Percentiles rank a stretch among this genome's conserved stretches.
Conservation (phyloP, 2,113 vertebrate genomes). For the Thamnaconus septentrionalis region DNA sequence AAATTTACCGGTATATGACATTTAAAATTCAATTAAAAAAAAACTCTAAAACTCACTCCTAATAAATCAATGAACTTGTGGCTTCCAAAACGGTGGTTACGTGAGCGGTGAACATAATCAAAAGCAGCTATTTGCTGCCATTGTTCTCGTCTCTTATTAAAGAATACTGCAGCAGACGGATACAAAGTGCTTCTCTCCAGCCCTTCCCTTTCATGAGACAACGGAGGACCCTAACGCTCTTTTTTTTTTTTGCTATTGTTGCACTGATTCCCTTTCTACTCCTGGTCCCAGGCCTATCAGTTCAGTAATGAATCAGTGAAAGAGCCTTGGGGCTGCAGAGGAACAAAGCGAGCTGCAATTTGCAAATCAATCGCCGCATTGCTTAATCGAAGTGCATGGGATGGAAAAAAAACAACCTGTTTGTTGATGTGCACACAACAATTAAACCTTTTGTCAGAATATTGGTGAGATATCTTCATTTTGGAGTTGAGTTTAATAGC, state of each 20-base stretch:
- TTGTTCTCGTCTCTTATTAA: conserved; percentile 18
- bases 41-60: background rate
- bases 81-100: no score
- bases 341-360: conserved; percentile 33
- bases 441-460: no score
- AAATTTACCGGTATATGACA: background rate
- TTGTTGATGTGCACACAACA: no score
- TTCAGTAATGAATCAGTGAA: conserved; percentile 32
- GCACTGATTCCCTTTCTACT: conserved; percentile 16
- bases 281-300: conserved; percentile 26
- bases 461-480: no score
- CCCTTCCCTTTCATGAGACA: conserved; percentile 24
- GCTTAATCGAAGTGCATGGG: conserved; percentile 28
- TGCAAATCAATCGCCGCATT: conserved; percentile 15
- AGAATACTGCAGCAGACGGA: conserved; percentile 26
- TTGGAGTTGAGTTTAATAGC: no score
- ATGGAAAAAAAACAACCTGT: no score
- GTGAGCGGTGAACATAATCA: conserved; percentile 17
- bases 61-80: no score
- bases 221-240: background rate
- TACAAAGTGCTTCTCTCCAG: conserved; percentile 22
- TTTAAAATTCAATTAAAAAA: background rate
- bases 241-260: conserved; percentile 36
- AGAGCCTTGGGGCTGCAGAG: conserved; percentile 32
- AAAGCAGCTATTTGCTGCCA: conserved; percentile 2